Base-by-base conservation (phyloP, 64 coral and sea anemone species). In the Stichodactyla mertensii region DNA sequence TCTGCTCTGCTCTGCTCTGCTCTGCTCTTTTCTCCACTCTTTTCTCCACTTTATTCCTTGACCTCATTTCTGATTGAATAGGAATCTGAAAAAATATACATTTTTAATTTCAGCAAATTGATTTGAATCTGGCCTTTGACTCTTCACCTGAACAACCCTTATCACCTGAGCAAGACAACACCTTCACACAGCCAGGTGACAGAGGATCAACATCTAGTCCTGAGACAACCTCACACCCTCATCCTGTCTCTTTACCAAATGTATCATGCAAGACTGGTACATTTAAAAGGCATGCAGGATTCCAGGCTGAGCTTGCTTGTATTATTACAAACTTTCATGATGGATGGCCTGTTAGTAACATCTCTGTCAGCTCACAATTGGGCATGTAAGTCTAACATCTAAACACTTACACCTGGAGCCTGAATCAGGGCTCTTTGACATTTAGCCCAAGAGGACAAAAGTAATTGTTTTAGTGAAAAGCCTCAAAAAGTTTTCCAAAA, bases 301-400 rank as follows among this genome's bases (percentile, higher is more conserved):
- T 99, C 57, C 97, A 99, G 77, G 85, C 93, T 3, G 83, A 92
- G 20, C 61, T 99, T 5, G 92, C 90, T 61, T 95, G 97, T 87
- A 78, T 90, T 55, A 82, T 82, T 70, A 56, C 85, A 18, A 51
- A 59, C 2, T 55, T 55, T 2, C 18, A 64, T 71, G 90, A 99
- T 83, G 54, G 52, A 4, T 86, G 91, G 55, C 97, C 97, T 16
- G 80, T 95, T 28, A 92, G 91, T 36, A 83, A 78, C 58, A 85
- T 99, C 16, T 83, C 90, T 55, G 69, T 91, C 10, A 99, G 97
- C 86, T 92, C 97, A 6, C 90, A 94, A 52, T 92, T 95, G 87
- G 97, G 97, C 87, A 90, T 99, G 97, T 99, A 92, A 90, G 97
- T 94, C 52, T 59, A 9, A 74, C n/a, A 10, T 31, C 22, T 36